Base-by-base conservation (phyloP, 2,888 invertebrate species). In the Lasioglossum vierecki region DNA sequence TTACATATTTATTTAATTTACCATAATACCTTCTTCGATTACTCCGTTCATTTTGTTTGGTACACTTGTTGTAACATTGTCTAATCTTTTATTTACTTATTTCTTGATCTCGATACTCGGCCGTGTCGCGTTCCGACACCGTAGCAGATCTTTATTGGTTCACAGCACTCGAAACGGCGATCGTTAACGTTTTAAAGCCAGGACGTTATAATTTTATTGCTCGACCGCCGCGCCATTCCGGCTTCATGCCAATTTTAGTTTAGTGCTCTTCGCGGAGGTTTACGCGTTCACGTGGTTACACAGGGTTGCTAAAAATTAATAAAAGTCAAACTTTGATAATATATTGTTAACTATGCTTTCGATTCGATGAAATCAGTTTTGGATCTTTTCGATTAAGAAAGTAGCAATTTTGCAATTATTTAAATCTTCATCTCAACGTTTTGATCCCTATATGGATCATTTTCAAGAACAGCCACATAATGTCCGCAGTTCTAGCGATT, bases 151-250 rank as follows among this genome's bases (percentile, higher is more conserved):
- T 30, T 63, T 63, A 63, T 63, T 15, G 30, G 30, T 63, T 30
- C 63, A 8, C 63, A 30, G 30, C 11, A 63, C 13, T 30, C 18
- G 30, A 30, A 30, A 30, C 63, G 30, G 30, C 30, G 6, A 63
- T 30, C 63, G 63, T 63, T 63, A 63, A 63, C 63, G 18, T 63
- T 63, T 63, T 63, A 63, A 63, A 15, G 63, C 63, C 30, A 18
- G 30, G 18, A 18, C 63, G 18, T 63, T 63, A 30, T 30, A 63
- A 15, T 30, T 30, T 63, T 30, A 63, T 63, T 30, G 30, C 63
- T 63, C 30, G 15, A 30, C 5, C 30, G 15, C 44, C 44, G 18
- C 22, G 22, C 8, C 63, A 3, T 63, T 30, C 63, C 63, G 63
- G 63, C 8, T 63, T 63, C 15, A 30, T 63, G 63, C 30, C 63